Conservation (phyloP, 1,140 invertebrate genomes). For the Lordiphosa collinella region DNA sequence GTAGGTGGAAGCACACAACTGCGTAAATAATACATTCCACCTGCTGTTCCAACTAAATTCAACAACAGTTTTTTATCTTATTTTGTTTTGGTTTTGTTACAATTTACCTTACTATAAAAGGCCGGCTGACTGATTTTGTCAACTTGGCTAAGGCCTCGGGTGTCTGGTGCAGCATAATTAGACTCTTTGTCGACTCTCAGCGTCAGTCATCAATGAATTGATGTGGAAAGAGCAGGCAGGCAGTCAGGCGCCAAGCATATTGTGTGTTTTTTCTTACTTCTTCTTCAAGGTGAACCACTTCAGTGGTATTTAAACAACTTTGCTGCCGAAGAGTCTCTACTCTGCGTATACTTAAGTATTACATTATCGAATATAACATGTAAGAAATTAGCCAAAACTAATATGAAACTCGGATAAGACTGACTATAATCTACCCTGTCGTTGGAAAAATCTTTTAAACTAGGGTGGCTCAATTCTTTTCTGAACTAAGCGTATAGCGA, state of each 20-base stretch:
- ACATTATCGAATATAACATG: neutral
- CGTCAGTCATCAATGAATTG: slow-evolving; percentile 31
- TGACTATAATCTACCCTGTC: too few relatives aligned
- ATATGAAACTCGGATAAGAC: too few relatives aligned
- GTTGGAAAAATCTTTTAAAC: too few relatives aligned
- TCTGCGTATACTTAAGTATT: slow-evolving; percentile 3
- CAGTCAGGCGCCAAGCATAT: slow-evolving; percentile 26
- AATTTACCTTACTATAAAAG: slow-evolving; percentile 23
- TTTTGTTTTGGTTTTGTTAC: slow-evolving; percentile 9
- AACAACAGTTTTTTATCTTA: neutral
- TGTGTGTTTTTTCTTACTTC: slow-evolving; percentile 35
- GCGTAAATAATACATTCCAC: slow-evolving; percentile 23
- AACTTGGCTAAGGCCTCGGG: slow-evolving; percentile 5
- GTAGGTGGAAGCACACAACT: slow-evolving; percentile 11
- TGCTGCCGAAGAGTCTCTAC: slow-evolving; percentile 16
- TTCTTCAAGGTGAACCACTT: slow-evolving; percentile 52
- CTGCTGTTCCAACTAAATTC: slow-evolving; percentile 3
- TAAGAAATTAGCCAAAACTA: slow-evolving; percentile 3
- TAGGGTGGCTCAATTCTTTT: too few relatives aligned
- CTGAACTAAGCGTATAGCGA: too few relatives aligned
- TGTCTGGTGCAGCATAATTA: slow-evolving; percentile 24
- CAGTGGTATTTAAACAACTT: slow-evolving; percentile 35
- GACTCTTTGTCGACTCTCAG: slow-evolving; percentile 25
- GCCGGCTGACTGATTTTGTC: slow-evolving; percentile 5
- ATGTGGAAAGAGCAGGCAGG: slow-evolving; percentile 41